Base-by-base conservation (phyloP, 2,797 vertebrate genomes). In the Lindbergichthys nudifrons region DNA sequence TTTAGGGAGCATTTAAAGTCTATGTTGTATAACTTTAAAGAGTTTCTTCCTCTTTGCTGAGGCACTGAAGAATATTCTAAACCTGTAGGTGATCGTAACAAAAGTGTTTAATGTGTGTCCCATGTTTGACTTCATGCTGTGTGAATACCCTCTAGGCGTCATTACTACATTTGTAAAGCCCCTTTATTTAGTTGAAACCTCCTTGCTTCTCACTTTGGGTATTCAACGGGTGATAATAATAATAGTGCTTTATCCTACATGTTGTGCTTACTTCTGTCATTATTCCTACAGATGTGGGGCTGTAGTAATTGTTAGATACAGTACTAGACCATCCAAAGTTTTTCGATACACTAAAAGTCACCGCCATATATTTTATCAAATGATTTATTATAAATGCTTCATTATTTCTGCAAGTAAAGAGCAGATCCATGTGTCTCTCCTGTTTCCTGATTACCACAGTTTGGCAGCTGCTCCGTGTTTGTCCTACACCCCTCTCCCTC, bases 301-400 rank as follows among this genome's bases (percentile, higher is more conserved):
- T 52, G 39, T 26, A 60, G 66, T 85, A 77, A 68, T 81, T 81
- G 67, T 77, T 61, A 53, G 57, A 74, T 16, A 12, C 68, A 39
- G 23, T 10, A 0, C 36, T 1, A 23, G 19, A 11, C 52, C 30
- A 21, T 63, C 43, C 47, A 71, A n/a, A 52, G 32, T 46, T 70
- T 59, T 23, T 53, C 64, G 56, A 45, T 21, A 13, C 21, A 9
- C 53, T 21, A 26, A 61, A 77, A 77, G 57, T 60, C 73, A 69
- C 60, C 21, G 32, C 56, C 30, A 21, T 68, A 39, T 86, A 60
- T 73, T 77, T 82, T 74, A 23, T 41, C 14, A 19, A 63, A 54
- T 79, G 81, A 88, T 88, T 81, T 81, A 88, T 83, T 70, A 42
- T 43, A 69, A 80, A 65, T 48, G 65, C 59, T 79, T 77, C 61